Percentiles rank a stretch among this genome's conserved stretches.
Evolutionary conservation across 1,140 invertebrate species (phyloP).

Genomic region (Drosophila pruinosa): DNA sequence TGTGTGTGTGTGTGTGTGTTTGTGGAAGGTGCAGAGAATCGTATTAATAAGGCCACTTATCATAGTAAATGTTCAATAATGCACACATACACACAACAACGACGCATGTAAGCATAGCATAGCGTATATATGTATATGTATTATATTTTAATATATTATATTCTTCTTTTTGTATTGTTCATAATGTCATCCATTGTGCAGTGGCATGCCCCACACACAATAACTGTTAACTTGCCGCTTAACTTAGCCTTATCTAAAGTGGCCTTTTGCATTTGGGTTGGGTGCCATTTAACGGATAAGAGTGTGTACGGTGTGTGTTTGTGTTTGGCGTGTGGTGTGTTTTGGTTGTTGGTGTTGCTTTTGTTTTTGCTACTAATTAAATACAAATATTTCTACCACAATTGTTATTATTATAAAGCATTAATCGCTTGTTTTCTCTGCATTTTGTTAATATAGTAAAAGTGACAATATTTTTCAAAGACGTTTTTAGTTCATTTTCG

Average conservation of each 20-base stretch:
- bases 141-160: neutral
- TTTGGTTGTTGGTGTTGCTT: constrained; percentile 7
- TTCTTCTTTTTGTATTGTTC: neutral
- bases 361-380: constrained; percentile 21
- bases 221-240: constrained; percentile 35
- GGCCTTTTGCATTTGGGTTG: constrained; percentile 49
- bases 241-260: constrained; percentile 64
- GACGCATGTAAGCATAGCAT: constrained; percentile 4
- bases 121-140: constrained; percentile 8
- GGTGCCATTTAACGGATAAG: constrained; percentile 10
- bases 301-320: constrained; percentile 2
- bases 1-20: constrained; percentile 23
- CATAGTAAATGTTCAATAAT: constrained; percentile 62
- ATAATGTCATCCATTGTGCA: constrained; percentile 27
- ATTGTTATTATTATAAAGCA: constrained; percentile 12
- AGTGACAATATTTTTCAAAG: constrained; percentile 15
- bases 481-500: constrained; percentile 1
- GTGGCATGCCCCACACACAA: constrained; percentile 8
- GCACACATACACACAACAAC: constrained; percentile 42
- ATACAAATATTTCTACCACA: constrained; percentile 31
- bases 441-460: constrained; percentile 1
- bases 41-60: constrained; percentile 80
- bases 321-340: neutral
- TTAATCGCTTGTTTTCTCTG: constrained; percentile 7
- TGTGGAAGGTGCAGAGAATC: constrained; percentile 55